Percentiles rank a stretch among this genome's conserved stretches.
Conservation (phyloP, 2,113 vertebrate genomes). For the Apodemus sylvaticus region DNA sequence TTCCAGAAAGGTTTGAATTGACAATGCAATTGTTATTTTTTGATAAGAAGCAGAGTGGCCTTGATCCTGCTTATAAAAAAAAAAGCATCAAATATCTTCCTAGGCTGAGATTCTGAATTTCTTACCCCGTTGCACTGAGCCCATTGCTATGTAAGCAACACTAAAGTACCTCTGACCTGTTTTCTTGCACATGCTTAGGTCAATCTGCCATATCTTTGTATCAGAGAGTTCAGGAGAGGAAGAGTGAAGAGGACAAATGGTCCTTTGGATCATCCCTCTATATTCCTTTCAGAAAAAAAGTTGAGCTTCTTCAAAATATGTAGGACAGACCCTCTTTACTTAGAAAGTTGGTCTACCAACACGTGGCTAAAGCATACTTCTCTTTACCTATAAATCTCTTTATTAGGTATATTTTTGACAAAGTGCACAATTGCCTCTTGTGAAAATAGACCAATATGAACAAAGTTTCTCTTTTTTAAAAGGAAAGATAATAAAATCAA, state of each 20-base stretch:
- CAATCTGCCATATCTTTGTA: not conserved
- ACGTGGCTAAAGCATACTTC: not conserved
- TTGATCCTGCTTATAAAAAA: constrained; percentile 1
- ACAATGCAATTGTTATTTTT: constrained; percentile 10
- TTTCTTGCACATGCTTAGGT: not conserved
- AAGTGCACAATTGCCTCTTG: not conserved
- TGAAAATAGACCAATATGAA: not conserved
- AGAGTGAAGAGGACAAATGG: not conserved
- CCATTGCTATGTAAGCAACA: not conserved
- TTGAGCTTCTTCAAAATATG: not conserved
- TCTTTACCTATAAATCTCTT: not conserved
- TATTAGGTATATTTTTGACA: not conserved
- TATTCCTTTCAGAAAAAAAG: not conserved
- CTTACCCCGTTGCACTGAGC: not conserved
- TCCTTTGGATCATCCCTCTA: not conserved
- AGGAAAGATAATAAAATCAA: not conserved
- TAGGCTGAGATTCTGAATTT: constrained; percentile 21
- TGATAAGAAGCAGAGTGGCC: not conserved
- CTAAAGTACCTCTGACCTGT: not conserved
- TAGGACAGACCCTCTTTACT: not conserved
- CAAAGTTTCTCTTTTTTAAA: not conserved
- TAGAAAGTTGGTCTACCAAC: not conserved
- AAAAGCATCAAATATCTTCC: constrained; percentile 30
- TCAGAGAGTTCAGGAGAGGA: not conserved
- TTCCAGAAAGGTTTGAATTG: constrained; percentile 51